Conservation (phyloP, 2,888 invertebrate genomes). For the Phania funesta region DNA sequence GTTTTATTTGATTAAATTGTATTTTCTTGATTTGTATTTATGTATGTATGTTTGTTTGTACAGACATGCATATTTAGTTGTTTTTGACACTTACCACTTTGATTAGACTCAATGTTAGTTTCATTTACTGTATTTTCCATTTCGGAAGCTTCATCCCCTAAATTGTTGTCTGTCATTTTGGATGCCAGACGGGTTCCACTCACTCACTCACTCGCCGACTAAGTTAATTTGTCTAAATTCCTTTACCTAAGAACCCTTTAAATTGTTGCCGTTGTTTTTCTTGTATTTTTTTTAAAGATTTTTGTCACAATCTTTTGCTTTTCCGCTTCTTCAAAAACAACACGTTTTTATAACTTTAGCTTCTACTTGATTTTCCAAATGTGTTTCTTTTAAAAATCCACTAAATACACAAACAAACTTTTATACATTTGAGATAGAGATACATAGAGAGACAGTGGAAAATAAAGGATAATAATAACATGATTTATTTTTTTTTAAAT, state of each 20-base stretch:
- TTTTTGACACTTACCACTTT: slow-evolving; percentile 59
- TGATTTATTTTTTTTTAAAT: slow-evolving; percentile 30
- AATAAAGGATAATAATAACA: slow-evolving; percentile 34
- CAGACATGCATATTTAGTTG: neutral
- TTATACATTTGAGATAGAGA: slow-evolving; percentile 30
- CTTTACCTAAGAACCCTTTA: slow-evolving; percentile 33
- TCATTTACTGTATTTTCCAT: slow-evolving; percentile 64
- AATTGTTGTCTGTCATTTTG: slow-evolving; percentile 65
- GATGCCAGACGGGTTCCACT: slow-evolving; percentile 61
- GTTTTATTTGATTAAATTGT: slow-evolving; percentile 9
- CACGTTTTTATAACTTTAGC: slow-evolving; percentile 37
- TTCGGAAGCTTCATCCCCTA: slow-evolving; percentile 61
- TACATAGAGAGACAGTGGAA: slow-evolving; percentile 23
- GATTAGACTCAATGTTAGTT: slow-evolving; percentile 62
- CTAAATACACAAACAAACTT: slow-evolving; percentile 39
- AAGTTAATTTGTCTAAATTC: slow-evolving; percentile 43
- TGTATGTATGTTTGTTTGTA: neutral
- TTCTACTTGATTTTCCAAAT: slow-evolving; percentile 17
- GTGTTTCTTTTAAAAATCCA: slow-evolving; percentile 39
- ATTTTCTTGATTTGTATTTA: neutral
- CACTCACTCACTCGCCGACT: slow-evolving; percentile 31
- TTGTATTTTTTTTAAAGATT: neutral
- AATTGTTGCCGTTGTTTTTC: slow-evolving; percentile 22
- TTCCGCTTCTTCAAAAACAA: slow-evolving; percentile 34
- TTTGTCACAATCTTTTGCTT: slow-evolving; percentile 23